Percentiles rank a stretch among this genome's conserved stretches.
Conservation (phyloP, 2,888 invertebrate species). For the Lumbricus terrestris region DNA sequence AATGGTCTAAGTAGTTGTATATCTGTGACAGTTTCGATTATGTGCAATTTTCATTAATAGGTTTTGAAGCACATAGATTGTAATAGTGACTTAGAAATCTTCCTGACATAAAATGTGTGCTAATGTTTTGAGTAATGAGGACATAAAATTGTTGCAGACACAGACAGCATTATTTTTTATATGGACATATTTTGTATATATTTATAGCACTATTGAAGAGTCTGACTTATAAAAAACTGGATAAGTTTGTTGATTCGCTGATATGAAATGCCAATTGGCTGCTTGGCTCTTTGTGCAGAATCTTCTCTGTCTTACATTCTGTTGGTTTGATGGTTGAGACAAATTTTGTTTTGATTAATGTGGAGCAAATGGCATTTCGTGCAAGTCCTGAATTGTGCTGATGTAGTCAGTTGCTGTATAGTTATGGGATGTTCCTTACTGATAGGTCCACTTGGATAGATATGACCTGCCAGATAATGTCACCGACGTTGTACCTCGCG, state of each 20-base stretch:
- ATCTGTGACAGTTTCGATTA: background rate
- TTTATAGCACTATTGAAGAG: no score
- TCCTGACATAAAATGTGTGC: background rate
- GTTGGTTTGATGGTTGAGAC: background rate
- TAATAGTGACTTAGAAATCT: background rate
- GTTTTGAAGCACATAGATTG: background rate
- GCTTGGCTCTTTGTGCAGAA: background rate
- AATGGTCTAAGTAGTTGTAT: background rate
- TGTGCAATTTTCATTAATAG: background rate
- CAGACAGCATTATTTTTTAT: background rate
- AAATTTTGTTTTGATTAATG: background rate
- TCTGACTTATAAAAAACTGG: background rate
- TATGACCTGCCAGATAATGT: conserved; percentile 43
- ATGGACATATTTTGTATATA: background rate
- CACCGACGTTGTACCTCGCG: conserved; percentile 58
- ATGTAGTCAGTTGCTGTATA: background rate
- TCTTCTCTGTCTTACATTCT: background rate
- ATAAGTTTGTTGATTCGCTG: background rate
- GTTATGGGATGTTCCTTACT: background rate
- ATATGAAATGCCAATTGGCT: no score
- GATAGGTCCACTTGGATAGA: conserved; percentile 53
- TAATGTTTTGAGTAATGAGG: background rate
- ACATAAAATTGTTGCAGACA: no score
- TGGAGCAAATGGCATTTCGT: background rate
- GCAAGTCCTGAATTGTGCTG: background rate